Evolutionary conservation across 1,140 invertebrate genomes (phyloP), one percentile per base, ranked within the genome.

Genomic region (Musca vetustissima): DNA sequence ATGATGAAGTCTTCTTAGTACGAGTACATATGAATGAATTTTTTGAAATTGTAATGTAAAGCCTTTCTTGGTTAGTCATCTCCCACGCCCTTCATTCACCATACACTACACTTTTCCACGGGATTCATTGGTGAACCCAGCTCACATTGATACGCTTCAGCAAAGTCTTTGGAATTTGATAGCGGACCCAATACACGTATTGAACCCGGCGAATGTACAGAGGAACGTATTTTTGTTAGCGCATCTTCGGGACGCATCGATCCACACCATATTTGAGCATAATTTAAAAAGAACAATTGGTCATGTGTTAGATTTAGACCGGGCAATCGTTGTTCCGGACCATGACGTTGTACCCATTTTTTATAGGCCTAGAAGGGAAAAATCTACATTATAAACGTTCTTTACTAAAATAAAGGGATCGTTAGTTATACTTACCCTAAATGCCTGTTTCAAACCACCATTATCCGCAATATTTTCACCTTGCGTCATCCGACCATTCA

Each of bases 171-270:
- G 1, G 94, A 96, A 82, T 98, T 98, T 1, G 95, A 96, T 4
- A 98, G 84, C 0, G 96, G 94, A 4, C 95, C 96, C 24, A 95
- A 85, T 0, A 98, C 95, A 36, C 97, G 86, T 14, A 98, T 93
- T 0, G 93, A 91, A 9, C 96, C 96, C 0, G 97, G 96, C 13
- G 96, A 95, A 80, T 99, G 97, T 9, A 97, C 95, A 6, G 95
- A 95, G 13, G 95, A 97, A 47, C 96, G 88, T 61, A 98, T 89
- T 85, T 98, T 98, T 24, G 92, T 95, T 2, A 97, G 83, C 57
- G 97, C 95, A 75, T 98, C 96, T 84, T 99, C 95, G 4, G 94
- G 94, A 72, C 96, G 87, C 94, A 97, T 98, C 0, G 94, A 93
- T 7, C 97, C 97, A 80, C 97, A 99, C 97, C 97, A 99, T 55